phyloP scores from a whole-genome alignment of 2,797 vertebrate species.

The Bovichtus variegatus region DNA sequence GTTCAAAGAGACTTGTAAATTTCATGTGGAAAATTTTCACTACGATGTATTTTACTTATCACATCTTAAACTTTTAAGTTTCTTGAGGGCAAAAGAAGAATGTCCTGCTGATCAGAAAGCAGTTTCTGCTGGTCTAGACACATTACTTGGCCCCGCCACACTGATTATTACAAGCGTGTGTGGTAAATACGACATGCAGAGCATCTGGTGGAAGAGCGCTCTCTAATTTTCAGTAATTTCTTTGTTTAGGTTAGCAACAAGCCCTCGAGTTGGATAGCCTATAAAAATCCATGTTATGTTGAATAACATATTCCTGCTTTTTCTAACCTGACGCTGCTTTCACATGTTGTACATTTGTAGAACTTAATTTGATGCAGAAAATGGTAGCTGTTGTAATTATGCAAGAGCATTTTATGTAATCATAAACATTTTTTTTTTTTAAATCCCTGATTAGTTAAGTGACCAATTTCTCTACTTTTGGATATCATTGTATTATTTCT shows the following conservation, averaged over 20 bases:
- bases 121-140: conserved; percentile 45
- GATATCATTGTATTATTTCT: conserved; percentile 4
- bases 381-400: background rate
- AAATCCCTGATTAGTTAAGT: background rate
- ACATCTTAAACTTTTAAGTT: conserved; percentile 28
- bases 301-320: background rate
- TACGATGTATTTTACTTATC: conserved; percentile 9
- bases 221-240: conserved; percentile 34
- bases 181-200: conserved; percentile 31
- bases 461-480: background rate
- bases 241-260: conserved; percentile 16
- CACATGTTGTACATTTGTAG: background rate
- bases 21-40: conserved; percentile 36
- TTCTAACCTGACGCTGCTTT: background rate
- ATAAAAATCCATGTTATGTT: background rate
- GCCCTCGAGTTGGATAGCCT: background rate
- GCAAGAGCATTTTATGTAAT: background rate
- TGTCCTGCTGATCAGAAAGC: conserved; percentile 46
- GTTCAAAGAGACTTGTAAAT: conserved; percentile 60
- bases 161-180: conserved; percentile 56
- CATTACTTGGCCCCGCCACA: conserved; percentile 40
- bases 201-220: conserved; percentile 29
- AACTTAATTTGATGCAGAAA: background rate
- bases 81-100: conserved; percentile 29
- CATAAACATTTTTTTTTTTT: background rate